These are phyloP conservation scores for Acrocephalus scirpaceus DNA, from an alignment of 2,797 vertebrate genomes.

Conservation along the genomic window DNA sequence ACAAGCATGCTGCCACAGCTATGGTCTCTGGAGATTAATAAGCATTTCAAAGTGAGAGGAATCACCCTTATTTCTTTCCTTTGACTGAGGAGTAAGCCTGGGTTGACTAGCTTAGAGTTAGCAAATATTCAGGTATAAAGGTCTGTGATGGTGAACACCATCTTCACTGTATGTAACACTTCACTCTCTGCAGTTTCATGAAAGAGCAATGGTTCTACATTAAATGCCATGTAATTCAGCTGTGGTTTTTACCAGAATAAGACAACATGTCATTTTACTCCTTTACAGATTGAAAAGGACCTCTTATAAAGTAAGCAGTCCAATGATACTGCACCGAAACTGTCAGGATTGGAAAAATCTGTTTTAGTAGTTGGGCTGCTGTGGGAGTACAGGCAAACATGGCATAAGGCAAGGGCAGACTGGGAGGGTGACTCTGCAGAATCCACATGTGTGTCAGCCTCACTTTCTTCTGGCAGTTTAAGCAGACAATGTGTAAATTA, in stretches of 20 bases:
- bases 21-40: neutral
- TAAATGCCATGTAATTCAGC: neutral
- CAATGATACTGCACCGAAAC: neutral
- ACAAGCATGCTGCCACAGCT: neutral
- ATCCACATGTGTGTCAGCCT: accelerated
- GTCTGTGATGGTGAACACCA: neutral
- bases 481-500: neutral
- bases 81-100: neutral
- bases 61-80: neutral
- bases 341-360: neutral
- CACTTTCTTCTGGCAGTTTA: neutral
- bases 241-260: neutral
- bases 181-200: neutral
- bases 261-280: neutral
- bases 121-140: neutral
- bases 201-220: neutral
- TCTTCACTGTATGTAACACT: neutral
- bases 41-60: neutral
- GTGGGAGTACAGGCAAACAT: neutral
- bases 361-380: neutral
- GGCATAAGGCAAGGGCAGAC: accelerated
- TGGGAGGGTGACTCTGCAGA: neutral
- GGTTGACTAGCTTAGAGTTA: neutral
- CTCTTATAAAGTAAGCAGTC: neutral
- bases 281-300: neutral